These are phyloP conservation scores for Acipenser transmontanus DNA, from an alignment of 2,797 vertebrate species.

Conservation along the genomic window DNA sequence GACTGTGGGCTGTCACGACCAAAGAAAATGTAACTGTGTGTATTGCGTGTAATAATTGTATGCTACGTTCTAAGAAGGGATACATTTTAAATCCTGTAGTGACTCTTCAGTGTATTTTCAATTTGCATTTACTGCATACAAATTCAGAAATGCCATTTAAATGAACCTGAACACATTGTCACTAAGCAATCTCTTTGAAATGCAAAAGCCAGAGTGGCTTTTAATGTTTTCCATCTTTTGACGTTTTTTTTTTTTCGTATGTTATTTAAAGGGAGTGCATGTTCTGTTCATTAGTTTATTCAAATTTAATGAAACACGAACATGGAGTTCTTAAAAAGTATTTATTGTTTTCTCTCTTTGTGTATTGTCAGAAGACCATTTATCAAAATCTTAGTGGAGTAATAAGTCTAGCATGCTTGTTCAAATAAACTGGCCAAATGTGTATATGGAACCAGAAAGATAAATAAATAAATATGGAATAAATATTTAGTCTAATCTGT, in stretches of 20 bases:
- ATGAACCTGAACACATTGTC: neutral
- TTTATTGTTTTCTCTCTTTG: too few species aligned
- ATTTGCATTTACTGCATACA: slow-evolving; percentile 3
- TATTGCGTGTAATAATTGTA: neutral
- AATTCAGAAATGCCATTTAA: neutral
- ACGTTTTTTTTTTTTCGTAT: neutral
- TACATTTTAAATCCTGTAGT: slow-evolving; percentile 6
- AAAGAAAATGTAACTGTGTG: neutral
- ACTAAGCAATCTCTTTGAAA: neutral
- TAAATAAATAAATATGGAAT: too few species aligned
- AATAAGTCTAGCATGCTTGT: too few species aligned
- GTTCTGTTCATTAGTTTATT: neutral
- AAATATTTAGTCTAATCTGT: too few species aligned
- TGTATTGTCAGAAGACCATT: too few species aligned
- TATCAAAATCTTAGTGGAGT: too few species aligned
- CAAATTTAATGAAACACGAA: neutral
- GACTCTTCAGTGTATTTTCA: slow-evolving; percentile 3
- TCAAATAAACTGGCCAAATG: too few species aligned
- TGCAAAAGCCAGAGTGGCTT: neutral
- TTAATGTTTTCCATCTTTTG: neutral
- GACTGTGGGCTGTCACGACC: neutral
- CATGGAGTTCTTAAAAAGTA: neutral
- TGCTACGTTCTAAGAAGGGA: neutral
- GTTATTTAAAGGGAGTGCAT: neutral
- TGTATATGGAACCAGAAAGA: too few species aligned